Evolutionary conservation across 2,888 invertebrate genomes (phyloP).

Genomic region (Lacanobia oleracea): DNA sequence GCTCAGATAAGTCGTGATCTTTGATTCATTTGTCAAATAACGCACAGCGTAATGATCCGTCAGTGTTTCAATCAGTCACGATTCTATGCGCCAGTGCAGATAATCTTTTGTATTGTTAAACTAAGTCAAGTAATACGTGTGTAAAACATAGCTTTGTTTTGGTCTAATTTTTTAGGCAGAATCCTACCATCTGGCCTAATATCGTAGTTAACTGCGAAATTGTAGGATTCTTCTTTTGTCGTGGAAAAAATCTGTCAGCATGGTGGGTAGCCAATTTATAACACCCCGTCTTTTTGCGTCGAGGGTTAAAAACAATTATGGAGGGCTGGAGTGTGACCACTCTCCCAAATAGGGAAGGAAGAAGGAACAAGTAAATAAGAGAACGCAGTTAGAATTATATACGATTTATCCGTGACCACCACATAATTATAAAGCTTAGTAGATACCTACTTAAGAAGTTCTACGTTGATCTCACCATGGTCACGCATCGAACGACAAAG

Average conservation of each 20-base stretch:
- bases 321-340: not conserved
- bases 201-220: not conserved
- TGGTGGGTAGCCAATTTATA: not conserved
- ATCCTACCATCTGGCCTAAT: not conserved
- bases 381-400: no score
- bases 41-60: constrained; percentile 51
- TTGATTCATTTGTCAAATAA: constrained; percentile 61
- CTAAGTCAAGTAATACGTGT: constrained; percentile 18
- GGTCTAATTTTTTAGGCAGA: constrained; percentile 2
- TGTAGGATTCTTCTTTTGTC: not conserved
- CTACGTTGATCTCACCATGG: not conserved
- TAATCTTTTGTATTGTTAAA: constrained; percentile 47
- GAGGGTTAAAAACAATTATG: no score
- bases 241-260: not conserved
- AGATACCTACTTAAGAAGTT: not conserved
- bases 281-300: no score
- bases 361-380: not conserved
- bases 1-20: constrained; percentile 57
- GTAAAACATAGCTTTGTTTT: constrained; percentile 51
- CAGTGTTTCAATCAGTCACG: constrained; percentile 70
- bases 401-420: no score
- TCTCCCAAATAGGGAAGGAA: not conserved
- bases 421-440: no score
- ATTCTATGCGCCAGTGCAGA: constrained; percentile 54
- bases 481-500: not conserved